Evolutionary conservation across 2,797 vertebrate genomes (phyloP), one percentile per base, ranked within the genome.

Genomic region (Malacoraja senta): DNA sequence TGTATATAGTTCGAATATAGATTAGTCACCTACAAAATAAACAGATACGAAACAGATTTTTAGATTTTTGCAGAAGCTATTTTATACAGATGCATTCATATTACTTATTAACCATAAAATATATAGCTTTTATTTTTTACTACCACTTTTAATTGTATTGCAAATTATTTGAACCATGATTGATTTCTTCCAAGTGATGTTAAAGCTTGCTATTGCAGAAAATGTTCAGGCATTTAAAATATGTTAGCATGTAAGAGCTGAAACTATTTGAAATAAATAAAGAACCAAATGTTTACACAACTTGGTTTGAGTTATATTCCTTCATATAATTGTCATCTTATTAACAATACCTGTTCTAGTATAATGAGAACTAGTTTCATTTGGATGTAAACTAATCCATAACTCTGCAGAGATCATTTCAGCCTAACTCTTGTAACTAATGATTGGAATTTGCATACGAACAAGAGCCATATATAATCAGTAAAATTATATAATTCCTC

Each of bases 211-310:
- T 92, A 26, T 74, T 74, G 71, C 71, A 29, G 71, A 53, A 74
- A 38, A 53, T 63, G 58, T n/a, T 86, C 83, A 86, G 74, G 35
- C 71, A 92, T 15, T 74, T 58, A 91, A 92, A 76, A 21, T 92
- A 76, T 92, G 71, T 92, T 92, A 92, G 90, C 90, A 92, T 92
- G 90, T 92, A 92, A 92, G 71, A 74, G 90, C 71, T 92, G 90
- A 92, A 76, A 92, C 44, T 15, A 76, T 76, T 76, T 74, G 26
- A 76, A 65, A 72, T n/a, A 92, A 92, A 92, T 92, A 92, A 92
- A 92, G 90, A 76, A 92, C 38, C 84, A 88, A 68, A 68, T 68
- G 61, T 88, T 68, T 88, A 88, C 71, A 76, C 71, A 63, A 86
- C 53, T 58, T 63, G 24, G 38, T 92, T 53, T 92, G 71, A 92